Conservation (phyloP, 2,797 vertebrate genomes). For the Erethizon dorsatum region DNA sequence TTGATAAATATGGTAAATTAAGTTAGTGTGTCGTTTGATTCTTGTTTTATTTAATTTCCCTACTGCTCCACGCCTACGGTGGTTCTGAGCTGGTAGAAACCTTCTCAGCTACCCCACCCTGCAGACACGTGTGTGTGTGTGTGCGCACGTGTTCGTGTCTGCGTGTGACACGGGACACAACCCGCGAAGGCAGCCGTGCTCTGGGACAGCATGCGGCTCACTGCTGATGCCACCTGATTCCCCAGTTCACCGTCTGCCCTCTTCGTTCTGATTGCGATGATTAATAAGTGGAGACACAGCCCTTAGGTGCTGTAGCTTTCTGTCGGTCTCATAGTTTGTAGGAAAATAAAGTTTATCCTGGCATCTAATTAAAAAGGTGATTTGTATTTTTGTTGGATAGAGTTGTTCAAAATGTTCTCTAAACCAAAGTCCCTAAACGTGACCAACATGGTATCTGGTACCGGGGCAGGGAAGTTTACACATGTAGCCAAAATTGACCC, state of each 20-base stretch:
- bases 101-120: background rate
- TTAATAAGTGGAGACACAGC: constrained; percentile 77
- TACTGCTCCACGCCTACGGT: constrained; percentile 87
- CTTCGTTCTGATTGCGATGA: constrained; percentile 69
- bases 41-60: constrained; percentile 87
- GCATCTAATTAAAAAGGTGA: constrained; percentile 63
- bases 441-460: constrained; percentile 38
- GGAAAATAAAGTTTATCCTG: constrained; percentile 68
- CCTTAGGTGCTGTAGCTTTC: constrained; percentile 66
- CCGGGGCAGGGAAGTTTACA: background rate
- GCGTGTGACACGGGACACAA: background rate
- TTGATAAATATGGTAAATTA: constrained; percentile 75
- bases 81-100: constrained; percentile 79
- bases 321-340: constrained; percentile 61
- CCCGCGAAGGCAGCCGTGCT: background rate
- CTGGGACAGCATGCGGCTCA: constrained; percentile 8
- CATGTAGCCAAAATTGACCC: background rate
- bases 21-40: constrained; percentile 75
- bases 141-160: rapidly evolving
- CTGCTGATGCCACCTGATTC: background rate
- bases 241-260: constrained; percentile 28
- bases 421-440: constrained; percentile 53
- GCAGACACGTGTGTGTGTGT: background rate
- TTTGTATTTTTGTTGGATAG: constrained; percentile 72
- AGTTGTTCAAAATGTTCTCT: constrained; percentile 76